Base-by-base conservation (phyloP, 2,888 invertebrate genomes). In the Chelonus formosanus region DNA sequence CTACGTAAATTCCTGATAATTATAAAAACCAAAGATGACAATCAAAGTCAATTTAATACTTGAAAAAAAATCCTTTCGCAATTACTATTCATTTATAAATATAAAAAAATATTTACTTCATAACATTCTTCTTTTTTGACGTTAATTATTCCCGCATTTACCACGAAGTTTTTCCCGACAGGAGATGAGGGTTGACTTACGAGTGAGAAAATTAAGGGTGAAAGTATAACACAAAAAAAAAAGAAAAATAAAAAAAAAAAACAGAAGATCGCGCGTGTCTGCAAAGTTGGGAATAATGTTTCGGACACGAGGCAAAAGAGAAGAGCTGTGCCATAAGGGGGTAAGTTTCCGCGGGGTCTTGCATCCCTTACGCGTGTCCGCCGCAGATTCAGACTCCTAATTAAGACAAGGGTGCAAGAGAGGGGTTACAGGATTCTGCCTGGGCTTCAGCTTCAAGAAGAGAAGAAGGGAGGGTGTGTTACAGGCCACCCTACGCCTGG, bases 341-440 rank as follows among this genome's bases (percentile, higher is more conserved):
- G 59, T 47, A 53, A 35, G 47, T 40, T 34, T 48, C 44, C 36
- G 56, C 52, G 63, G 65, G 63, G 67, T 66, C 62, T 63, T 43
- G 43, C 65, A 74, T 73, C 72, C 86, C 86, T 76, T 77, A 87
- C 87, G 90, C 89, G 90, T 90, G 91, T 91, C 91, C 90, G 90
- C 90, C 89, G 88, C 91, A 91, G 91, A 91, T 91, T 91, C 90
- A 89, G 89, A 90, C 90, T 90, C 90, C 91, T 91, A 91, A 91
- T 91, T 91, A 91, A 91, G 91, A 90, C 90, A 87, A 89, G 89
- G 90, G 88, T 87, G 86, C 81, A 81, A 82, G 81, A 71, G 72
- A 78, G 81, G 80, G 80, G 77, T 76, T 77, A 74, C 76, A 74
- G 76, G 79, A 80, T 77, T 78, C 77, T 74, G 73, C 74, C 76